A percentile compares a stretch with the other conserved stretches of the same genome.
These are phyloP conservation scores for Tenthredo mesomela DNA, from an alignment of 2,888 invertebrate species.

Conservation along the genomic window DNA sequence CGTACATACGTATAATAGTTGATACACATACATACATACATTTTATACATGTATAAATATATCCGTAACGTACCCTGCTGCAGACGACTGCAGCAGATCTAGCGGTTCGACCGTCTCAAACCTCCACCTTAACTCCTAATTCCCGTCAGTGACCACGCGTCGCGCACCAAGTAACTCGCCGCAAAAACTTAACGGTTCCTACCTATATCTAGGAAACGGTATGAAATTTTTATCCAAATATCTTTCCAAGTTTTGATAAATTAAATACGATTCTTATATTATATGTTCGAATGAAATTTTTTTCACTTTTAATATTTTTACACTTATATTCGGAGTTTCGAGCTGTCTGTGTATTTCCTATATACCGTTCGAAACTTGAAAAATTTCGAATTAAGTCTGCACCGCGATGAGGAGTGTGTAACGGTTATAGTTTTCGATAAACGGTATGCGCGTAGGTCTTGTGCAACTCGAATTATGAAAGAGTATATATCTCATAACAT, in stretches of 20 bases:
- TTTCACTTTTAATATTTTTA: too few relatives aligned
- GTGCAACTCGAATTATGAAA: too few relatives aligned
- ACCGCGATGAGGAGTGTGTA: too few relatives aligned
- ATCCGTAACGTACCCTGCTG: neutral
- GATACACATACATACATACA: too few relatives aligned
- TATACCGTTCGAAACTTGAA: too few relatives aligned
- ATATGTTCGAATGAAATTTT: too few relatives aligned
- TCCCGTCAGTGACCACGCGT: slow-evolving; percentile 5
- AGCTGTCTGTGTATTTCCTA: too few relatives aligned
- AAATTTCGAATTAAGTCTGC: too few relatives aligned
- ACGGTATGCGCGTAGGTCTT: too few relatives aligned
- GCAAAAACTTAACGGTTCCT: neutral
- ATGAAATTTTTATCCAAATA: neutral
- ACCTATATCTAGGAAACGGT: neutral
- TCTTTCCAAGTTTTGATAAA: neutral
- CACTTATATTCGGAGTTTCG: too few relatives aligned
- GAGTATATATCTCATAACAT: too few relatives aligned
- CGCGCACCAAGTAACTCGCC: slow-evolving; percentile 15
- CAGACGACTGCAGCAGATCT: neutral
- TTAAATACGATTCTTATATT: neutral
- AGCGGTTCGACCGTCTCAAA: neutral
- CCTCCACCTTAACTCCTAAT: neutral
- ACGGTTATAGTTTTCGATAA: too few relatives aligned
- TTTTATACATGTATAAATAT: neutral
- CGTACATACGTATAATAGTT: neutral